A percentile compares a stretch with the other conserved stretches of the same genome.
phyloP scores from a whole-genome alignment of 2,113 vertebrate species.

The Rhipidura dahli region DNA sequence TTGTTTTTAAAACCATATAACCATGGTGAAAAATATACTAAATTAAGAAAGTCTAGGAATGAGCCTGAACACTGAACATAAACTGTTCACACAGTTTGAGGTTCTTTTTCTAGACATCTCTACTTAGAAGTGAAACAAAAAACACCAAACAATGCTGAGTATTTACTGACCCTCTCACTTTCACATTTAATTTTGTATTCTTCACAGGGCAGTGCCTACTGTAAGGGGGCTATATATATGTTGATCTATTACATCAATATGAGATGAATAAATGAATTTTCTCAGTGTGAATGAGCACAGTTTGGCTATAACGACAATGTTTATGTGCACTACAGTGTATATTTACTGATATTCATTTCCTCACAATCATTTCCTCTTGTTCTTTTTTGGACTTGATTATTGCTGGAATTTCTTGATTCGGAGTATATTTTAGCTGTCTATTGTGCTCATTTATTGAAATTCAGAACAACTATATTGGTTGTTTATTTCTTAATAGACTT shows the following conservation, averaged over 20 bases:
- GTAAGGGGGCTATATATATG: not conserved
- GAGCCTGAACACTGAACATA: not conserved
- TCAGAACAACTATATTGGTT: not conserved
- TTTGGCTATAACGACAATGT: not conserved
- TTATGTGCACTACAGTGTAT: not conserved
- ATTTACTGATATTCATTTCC: not conserved
- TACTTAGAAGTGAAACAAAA: not conserved
- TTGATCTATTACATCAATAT: not conserved
- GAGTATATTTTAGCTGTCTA: not conserved
- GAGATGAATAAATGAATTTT: not conserved
- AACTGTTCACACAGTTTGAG: not conserved
- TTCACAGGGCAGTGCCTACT: not conserved
- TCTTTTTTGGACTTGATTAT: not conserved
- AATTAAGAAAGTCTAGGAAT: not conserved
- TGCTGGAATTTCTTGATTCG: not conserved
- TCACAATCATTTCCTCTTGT: not conserved
- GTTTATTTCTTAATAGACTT: not conserved
- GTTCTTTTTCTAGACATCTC: not conserved
- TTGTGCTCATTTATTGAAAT: not conserved
- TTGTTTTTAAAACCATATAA: not conserved
- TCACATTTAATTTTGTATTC: not conserved
- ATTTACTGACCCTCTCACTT: not conserved
- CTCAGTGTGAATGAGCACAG: not conserved
- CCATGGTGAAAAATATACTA: not conserved
- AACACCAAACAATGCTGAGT: fast-evolving